Base-by-base conservation (phyloP, 1,140 invertebrate species). In the Zaprionus nigranus region DNA sequence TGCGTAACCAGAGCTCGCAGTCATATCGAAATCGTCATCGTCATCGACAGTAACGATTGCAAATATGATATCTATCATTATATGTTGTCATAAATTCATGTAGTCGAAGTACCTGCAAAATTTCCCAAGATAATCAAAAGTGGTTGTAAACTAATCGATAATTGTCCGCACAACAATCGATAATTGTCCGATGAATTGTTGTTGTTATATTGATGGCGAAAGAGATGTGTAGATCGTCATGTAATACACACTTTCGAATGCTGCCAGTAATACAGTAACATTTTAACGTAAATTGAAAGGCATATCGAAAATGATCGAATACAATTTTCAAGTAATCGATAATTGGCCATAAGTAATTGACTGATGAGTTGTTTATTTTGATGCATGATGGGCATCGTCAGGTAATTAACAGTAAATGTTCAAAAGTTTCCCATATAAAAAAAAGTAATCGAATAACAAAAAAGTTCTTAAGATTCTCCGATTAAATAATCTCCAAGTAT, bases 1-100 rank as follows among this genome's bases (percentile, higher is more conserved):
- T 80, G 81, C 81, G 81, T 83, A 83, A 83, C 81, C 67, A 65
- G 51, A 49, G 65, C 22, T 46, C 26, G 68, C 69, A 75, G 30
- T 51, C 65, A 66, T 17, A 49, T 49, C 17, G 56, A 58, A 58
- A 58, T 58, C 56, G 38, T 26, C 38, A 54, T 5, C 51, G 38
- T 43, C 22, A 51, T 49, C 28, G 43, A 51, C 46, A 30, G 6
- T 30, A 22, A 46, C 15, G 30, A 49, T 63, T 59, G 54, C 34
- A 57, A 64, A 64, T 54, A 28, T 30, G 34, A 57, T 54, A 28
- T 57, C 4, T 66, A 40, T 59, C 22, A 26, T 13, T 24, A 28
- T 5, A 30, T 67, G 40, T 58, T 40, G 11, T 28, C 28, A 67
- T 49, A 12, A 24, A 58, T 15, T 34, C 6, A 20, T 38, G 26